phyloP scores from a whole-genome alignment of 2,797 vertebrate genomes.

The Psittacula echo region DNA sequence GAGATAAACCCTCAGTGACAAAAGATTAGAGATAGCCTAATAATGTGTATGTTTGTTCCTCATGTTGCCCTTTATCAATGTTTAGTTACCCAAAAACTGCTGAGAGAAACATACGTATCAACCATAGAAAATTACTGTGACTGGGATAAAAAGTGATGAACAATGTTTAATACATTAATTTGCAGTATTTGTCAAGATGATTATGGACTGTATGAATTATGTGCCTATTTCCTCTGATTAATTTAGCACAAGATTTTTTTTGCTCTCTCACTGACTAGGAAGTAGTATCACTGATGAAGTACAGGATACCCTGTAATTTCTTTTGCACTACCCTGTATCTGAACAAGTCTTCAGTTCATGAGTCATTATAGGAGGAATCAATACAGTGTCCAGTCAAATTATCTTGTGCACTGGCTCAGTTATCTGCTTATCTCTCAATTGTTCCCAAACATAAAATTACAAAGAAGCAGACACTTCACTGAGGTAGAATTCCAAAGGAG shows the following conservation, averaged over 20 bases:
- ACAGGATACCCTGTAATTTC: neutral
- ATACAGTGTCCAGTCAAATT: neutral
- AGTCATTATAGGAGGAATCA: neutral
- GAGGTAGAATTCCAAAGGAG: neutral
- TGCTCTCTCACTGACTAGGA: neutral
- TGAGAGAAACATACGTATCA: neutral
- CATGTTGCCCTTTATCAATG: neutral
- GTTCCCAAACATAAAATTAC: neutral
- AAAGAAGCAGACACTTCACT: neutral
- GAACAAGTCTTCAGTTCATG: neutral
- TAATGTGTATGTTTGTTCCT: neutral
- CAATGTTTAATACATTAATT: neutral
- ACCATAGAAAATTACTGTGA: neutral
- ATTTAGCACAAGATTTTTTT: neutral
- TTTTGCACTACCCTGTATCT: neutral
- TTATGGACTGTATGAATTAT: neutral
- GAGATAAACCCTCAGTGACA: neutral
- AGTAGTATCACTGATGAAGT: neutral
- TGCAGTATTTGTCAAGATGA: neutral
- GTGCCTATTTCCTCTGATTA: neutral
- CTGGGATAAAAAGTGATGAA: neutral
- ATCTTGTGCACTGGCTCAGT: neutral
- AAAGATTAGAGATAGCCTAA: neutral
- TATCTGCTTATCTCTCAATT: neutral
- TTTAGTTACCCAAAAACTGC: neutral